phyloP scores from a whole-genome alignment of 2,888 invertebrate genomes.

The Shargacucullia verbasci region DNA sequence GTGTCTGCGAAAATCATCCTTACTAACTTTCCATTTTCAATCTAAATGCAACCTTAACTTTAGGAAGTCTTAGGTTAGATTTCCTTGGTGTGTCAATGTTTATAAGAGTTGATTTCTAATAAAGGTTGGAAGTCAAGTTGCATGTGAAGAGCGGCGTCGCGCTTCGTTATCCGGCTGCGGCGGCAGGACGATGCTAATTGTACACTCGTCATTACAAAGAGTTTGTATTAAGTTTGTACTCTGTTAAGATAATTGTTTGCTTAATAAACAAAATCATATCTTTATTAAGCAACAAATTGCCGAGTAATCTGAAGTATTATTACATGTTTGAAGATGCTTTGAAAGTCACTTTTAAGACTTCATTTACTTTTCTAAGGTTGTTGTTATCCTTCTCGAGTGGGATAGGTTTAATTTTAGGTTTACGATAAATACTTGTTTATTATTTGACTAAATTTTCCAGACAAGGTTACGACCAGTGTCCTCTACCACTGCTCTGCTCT shows the following conservation, averaged over 20 bases:
- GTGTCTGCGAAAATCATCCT: slow-evolving; percentile 53
- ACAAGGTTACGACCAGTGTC: slow-evolving; percentile 7
- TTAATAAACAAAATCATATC: slow-evolving; percentile 4
- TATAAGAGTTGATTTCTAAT: slow-evolving; percentile 62
- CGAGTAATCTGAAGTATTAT: neutral
- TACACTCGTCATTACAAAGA: slow-evolving; percentile 70
- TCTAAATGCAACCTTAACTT: slow-evolving; percentile 32
- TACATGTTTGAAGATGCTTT: neutral
- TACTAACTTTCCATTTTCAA: slow-evolving; percentile 11
- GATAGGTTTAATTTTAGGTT: neutral
- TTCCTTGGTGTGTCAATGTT: neutral
- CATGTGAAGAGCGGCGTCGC: slow-evolving; percentile 76
- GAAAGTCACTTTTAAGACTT: neutral
- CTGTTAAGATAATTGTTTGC: slow-evolving; percentile 21
- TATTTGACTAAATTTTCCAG: neutral
- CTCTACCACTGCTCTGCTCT: too few relatives aligned
- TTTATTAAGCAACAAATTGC: too few relatives aligned
- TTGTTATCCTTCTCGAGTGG: neutral
- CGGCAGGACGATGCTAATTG: slow-evolving; percentile 78
- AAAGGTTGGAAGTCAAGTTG: slow-evolving; percentile 70
- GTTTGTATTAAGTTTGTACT: slow-evolving; percentile 49
- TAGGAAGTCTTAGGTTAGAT: slow-evolving; percentile 16
- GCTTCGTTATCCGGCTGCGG: slow-evolving; percentile 79
- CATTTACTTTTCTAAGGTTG: neutral
- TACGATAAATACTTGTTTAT: neutral